Evolutionary conservation across 2,888 invertebrate species (phyloP), one percentile per base, ranked within the genome.

Genomic region (Tupiocoris notatus): DNA sequence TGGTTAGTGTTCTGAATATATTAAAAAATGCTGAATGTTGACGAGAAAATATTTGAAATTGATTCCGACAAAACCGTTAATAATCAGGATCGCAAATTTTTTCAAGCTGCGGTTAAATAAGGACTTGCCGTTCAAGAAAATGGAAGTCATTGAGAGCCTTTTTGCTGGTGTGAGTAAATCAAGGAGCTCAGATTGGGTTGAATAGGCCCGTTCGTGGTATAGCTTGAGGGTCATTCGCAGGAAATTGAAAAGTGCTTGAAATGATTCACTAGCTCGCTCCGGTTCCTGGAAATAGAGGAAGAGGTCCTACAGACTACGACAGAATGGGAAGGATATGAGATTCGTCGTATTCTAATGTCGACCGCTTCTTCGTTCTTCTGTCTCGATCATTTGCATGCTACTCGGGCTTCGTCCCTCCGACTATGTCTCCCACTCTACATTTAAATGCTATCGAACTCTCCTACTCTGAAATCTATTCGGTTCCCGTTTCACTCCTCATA

Each of bases 181-280:
- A n/a, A n/a, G n/a, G n/a, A n/a, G n/a, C n/a, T n/a, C n/a, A n/a
- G n/a, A n/a, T n/a, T n/a, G n/a, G n/a, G n/a, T n/a, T 20, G 73
- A 63, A 54, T 16, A 54, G 62, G 73, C 24, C 39, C 12, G 39
- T 39, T 39, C 39, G 12, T 3, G 39, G 3, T 39, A 12, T 39
- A 39, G 39, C 3, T 39, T 39, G 39, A 39, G 39, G 12, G 39
- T 73, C 73, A 62, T 62, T 62, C 22, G 21, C 73, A 73, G 73
- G 73, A 73, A 73, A 73, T 73, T 73, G 73, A 73, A 73, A 73
- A 73, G 73, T 73, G 73, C 73, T 73, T 62, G 73, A 73, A 73
- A 73, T 73, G 73, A 73, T 73, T 73, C 73, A 54, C 62, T 62
- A 24, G n/a, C n/a, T n/a, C n/a, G n/a, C 73, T 73, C 25, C 73